Evolutionary conservation across 1,140 invertebrate species (phyloP).

Genomic region (Saxidomus purpurata): DNA sequence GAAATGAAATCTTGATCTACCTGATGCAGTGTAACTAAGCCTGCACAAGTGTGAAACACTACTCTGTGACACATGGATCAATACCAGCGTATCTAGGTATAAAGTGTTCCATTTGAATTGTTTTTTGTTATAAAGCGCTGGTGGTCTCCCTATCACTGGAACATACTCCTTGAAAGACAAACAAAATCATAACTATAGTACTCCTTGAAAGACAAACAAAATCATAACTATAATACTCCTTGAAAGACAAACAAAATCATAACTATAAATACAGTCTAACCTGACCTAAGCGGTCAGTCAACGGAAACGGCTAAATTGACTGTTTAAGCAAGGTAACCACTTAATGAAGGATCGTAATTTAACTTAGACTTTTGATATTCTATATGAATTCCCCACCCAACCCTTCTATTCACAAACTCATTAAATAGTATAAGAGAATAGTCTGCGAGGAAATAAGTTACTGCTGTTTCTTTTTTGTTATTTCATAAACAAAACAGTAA

Average conservation of each 20-base stretch:
- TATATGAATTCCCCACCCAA: no score
- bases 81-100: slow-evolving; percentile 77
- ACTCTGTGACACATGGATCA: slow-evolving; percentile 50
- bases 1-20: no score
- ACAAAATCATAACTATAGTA: slow-evolving; percentile 61
- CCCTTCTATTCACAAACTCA: no score
- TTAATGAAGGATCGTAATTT: no score
- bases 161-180: slow-evolving; percentile 84
- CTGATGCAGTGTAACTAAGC: slow-evolving; percentile 28
- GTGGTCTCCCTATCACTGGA: slow-evolving; percentile 81
- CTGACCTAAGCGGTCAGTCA: no score
- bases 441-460: no score
- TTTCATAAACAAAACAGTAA: no score
- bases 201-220: slow-evolving; percentile 81
- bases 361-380: no score
- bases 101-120: slow-evolving; percentile 83
- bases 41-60: neutral
- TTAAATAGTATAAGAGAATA: no score
- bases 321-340: no score
- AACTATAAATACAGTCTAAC: neutral
- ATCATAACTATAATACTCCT: slow-evolving; percentile 77
- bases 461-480: no score
- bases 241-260: slow-evolving; percentile 71
- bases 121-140: slow-evolving; percentile 81
- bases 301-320: no score